Evolutionary conservation across 2,797 vertebrate species (phyloP).

Genomic region (Enteromius argenteus): DNA sequence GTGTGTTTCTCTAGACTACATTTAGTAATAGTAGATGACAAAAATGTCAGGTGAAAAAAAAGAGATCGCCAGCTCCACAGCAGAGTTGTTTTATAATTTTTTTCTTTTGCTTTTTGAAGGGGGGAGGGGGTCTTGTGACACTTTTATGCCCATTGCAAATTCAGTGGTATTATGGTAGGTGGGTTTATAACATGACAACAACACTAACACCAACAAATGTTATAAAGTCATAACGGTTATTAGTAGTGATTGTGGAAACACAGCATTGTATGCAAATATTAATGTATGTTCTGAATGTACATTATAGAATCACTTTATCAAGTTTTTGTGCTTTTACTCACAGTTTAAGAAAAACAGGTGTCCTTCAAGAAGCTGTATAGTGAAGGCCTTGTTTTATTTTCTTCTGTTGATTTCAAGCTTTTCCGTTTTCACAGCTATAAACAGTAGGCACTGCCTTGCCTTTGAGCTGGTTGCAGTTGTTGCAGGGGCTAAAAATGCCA

Average conservation of each 20-base stretch:
- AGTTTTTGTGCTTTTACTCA: constrained; percentile 77
- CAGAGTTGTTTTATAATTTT: constrained; percentile 92
- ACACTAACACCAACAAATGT: constrained; percentile 75
- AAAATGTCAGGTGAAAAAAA: constrained; percentile 86
- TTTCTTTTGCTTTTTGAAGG: constrained; percentile 75
- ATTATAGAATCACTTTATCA: constrained; percentile 88
- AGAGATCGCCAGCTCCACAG: constrained; percentile 88
- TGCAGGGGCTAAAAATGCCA: constrained; percentile 96
- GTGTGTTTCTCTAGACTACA: constrained; percentile 92
- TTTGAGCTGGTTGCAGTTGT: constrained; percentile 91
- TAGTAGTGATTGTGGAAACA: constrained; percentile 80
- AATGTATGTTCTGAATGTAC: constrained; percentile 91
- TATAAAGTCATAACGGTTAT: constrained; percentile 74
- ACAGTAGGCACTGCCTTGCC: constrained; percentile 81
- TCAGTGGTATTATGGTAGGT: constrained; percentile 77
- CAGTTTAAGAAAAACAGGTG: constrained; percentile 84
- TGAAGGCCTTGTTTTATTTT: constrained; percentile 73
- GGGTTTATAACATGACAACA: constrained; percentile 72
- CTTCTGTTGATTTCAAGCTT: constrained; percentile 47
- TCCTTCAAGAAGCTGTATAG: constrained; percentile 84
- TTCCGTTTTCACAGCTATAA: constrained; percentile 64
- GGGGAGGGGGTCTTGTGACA: constrained; percentile 90
- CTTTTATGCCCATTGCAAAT: constrained; percentile 87
- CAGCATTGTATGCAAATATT: constrained; percentile 84
- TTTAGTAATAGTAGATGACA: constrained; percentile 90